Percentiles rank a stretch among this genome's conserved stretches.
Evolutionary conservation across 64 coral and sea anemone genomes (phyloP).

Genomic region (Stichodactyla helianthus): DNA sequence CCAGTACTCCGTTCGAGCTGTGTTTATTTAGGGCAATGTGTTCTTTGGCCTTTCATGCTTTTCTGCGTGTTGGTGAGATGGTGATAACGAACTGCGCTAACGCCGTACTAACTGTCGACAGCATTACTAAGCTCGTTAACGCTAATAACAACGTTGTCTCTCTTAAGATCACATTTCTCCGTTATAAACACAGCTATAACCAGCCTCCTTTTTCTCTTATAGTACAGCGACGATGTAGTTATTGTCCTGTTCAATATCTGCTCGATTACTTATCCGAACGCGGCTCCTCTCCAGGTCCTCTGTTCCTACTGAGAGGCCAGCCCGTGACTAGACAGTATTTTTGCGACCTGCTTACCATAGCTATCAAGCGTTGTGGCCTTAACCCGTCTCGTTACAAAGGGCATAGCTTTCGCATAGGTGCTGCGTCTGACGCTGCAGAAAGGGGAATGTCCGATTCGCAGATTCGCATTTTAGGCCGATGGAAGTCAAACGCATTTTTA

Average conservation of each 20-base stretch:
- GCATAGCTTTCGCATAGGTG: conserved; percentile 39
- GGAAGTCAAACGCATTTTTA: conserved; percentile 46
- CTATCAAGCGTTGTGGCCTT: conserved; percentile 26
- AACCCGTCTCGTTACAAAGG: conserved; percentile 39
- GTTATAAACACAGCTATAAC: conserved; percentile 57
- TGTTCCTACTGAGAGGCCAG: conserved; percentile 7
- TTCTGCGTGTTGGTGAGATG: conserved; percentile 20
- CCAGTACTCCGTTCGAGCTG: not conserved
- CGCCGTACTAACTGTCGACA: conserved; percentile 18
- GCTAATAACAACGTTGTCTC: conserved; percentile 24
- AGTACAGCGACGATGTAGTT: conserved; percentile 13
- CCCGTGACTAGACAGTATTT: conserved; percentile 9
- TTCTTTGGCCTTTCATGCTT: not conserved
- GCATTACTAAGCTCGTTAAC: conserved; percentile 30
- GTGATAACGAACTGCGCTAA: conserved; percentile 15
- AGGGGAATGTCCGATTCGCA: conserved; percentile 47
- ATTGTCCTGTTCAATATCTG: conserved; percentile 38
- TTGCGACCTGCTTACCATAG: conserved; percentile 18
- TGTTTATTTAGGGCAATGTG: conserved; percentile 8
- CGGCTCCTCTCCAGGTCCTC: conserved; percentile 11
- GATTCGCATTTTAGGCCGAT: conserved; percentile 33
- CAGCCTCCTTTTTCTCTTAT: conserved; percentile 40
- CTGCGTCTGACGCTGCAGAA: conserved; percentile 43
- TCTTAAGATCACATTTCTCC: conserved; percentile 45
- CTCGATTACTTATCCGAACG: not conserved